Base-by-base conservation (phyloP, 1,140 invertebrate genomes). In the Megathymus violae region DNA sequence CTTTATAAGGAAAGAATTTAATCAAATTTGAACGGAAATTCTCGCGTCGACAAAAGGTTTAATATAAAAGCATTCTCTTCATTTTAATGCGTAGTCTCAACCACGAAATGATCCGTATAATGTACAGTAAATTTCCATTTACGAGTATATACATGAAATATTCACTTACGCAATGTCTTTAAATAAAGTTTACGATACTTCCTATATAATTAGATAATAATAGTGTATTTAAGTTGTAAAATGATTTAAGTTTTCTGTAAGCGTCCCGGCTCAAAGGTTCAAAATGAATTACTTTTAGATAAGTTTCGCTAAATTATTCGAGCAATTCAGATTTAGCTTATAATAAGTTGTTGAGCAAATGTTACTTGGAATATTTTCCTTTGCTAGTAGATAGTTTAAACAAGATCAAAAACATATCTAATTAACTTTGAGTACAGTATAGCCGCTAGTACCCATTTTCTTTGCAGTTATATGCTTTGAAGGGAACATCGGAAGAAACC, bases 91-190 rank as follows among this genome's bases (percentile, higher is more conserved):
- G n/a, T 36, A 36, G 11, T 36, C 34, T 11, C 34, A 36, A 36
- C n/a, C n/a, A 36, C 11, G n/a, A 11, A n/a, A 36, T 36, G 11
- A 36, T 36, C 34, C 34, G 10, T 1, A 36, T 11, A 11, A 11
- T 36, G n/a, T 36, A 36, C 34, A 36, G 34, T 36, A 36, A 36
- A 36, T 36, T 31, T 31, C 7, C 34, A 36, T 36, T 36, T n/a
- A n/a, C 34, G 1, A 7, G 11, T 1, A 36, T 36, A 11, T 36
- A 11, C n/a, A n/a, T 11, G 34, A 11, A 11, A 36, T 2, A 36
- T 31, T 31, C 27, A 1, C n/a, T n/a, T n/a, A n/a, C n/a, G n/a
- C n/a, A n/a, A n/a, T n/a, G n/a, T n/a, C n/a, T n/a, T 31, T 31
- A 7, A 11, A 36, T 36, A 36, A 36, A 36, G 11, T 36, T 11